A percentile compares a stretch with the other conserved stretches of the same genome.
Evolutionary conservation across 2,888 invertebrate genomes (phyloP).

Genomic region (Lasioglossum calceatum): DNA sequence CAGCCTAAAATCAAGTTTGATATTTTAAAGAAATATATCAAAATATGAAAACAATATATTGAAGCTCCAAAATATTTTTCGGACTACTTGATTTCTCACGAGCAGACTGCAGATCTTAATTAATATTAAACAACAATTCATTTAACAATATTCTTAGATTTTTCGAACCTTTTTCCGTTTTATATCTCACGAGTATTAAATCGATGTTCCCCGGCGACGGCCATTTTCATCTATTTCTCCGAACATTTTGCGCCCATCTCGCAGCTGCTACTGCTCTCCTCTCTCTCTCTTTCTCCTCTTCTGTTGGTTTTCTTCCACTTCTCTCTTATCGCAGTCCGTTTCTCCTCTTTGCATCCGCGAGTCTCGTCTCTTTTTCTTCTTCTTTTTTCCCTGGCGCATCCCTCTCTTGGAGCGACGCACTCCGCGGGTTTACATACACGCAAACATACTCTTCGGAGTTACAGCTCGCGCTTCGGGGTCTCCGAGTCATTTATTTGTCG

Average conservation of each 20-base stretch:
- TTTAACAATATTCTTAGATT: no score
- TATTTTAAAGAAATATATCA: not conserved
- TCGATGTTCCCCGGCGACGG: not conserved
- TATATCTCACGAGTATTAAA: not conserved
- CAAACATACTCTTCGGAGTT: conserved; percentile 54
- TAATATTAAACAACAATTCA: no score
- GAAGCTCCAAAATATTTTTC: no score
- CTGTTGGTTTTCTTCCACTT: conserved; percentile 30
- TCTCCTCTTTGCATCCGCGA: conserved; percentile 36
- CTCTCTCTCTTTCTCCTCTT: not conserved
- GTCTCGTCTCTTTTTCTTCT: conserved; percentile 6
- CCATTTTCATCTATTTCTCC: conserved; percentile 4
- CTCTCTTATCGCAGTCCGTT: conserved; percentile 37
- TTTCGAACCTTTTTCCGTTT: no score
- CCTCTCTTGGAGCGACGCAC: conserved; percentile 17
- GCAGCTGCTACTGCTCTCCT: not conserved
- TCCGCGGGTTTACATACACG: conserved; percentile 53
- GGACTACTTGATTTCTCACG: not conserved
- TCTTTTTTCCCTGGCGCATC: not conserved
- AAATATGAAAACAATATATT: not conserved
- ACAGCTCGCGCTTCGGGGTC: conserved; percentile 55
- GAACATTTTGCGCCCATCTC: not conserved
- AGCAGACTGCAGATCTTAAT: no score
- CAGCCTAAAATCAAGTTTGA: not conserved
- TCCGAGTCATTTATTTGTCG: conserved; percentile 60